Conservation (phyloP, 1,140 invertebrate species). For the Drosophila simulans region DNA sequence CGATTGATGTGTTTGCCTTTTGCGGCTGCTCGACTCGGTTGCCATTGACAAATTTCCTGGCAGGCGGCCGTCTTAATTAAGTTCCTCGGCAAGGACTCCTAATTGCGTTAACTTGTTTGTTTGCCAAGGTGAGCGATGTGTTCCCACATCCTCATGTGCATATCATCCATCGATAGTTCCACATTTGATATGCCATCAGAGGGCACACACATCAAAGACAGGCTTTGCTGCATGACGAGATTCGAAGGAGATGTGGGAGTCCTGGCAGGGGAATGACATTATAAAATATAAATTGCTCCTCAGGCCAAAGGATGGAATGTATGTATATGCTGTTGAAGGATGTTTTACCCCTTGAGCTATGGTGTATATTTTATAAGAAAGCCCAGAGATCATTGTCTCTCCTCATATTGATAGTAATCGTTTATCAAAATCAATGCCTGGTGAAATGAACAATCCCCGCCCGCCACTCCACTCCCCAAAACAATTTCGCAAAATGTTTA, state of each 20-base stretch:
- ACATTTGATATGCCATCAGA: slow-evolving; percentile 70
- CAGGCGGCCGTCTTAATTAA: slow-evolving; percentile 67
- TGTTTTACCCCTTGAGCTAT: neutral
- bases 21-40: slow-evolving; percentile 59
- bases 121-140: slow-evolving; percentile 36
- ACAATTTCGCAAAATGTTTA: slow-evolving; percentile 61
- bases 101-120: slow-evolving; percentile 68
- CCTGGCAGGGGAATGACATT: slow-evolving; percentile 6
- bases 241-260: neutral
- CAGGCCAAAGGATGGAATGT: neutral
- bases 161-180: slow-evolving; percentile 76
- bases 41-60: slow-evolving; percentile 73
- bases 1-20: slow-evolving; percentile 69
- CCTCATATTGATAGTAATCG: slow-evolving; percentile 2
- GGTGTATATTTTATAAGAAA: neutral
- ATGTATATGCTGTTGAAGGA: neutral
- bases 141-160: slow-evolving; percentile 28
- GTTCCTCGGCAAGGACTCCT: slow-evolving; percentile 52
- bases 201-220: slow-evolving; percentile 66
- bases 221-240: slow-evolving; percentile 3
- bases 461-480: neutral
- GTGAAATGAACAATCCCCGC: neutral
- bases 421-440: slow-evolving; percentile 6
- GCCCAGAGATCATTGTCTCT: neutral
- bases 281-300: slow-evolving; percentile 62